These are phyloP conservation scores for Cossypha heuglini DNA, from an alignment of 2,797 vertebrate species.

Conservation along the genomic window DNA sequence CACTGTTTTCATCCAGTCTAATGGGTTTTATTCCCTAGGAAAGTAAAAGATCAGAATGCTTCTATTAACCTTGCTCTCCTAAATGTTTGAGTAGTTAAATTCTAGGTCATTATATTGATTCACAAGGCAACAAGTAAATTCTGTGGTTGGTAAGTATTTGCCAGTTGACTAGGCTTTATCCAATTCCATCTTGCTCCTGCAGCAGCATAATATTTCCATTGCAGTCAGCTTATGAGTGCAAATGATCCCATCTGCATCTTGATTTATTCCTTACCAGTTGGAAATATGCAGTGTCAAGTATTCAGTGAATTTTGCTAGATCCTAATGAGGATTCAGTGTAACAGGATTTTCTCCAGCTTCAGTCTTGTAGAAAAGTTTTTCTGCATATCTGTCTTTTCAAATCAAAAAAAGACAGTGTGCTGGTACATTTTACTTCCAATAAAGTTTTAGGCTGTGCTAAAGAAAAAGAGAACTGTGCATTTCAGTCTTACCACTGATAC, in stretches of 20 bases:
- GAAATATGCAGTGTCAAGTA: slow-evolving; percentile 59
- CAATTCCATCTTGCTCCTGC: slow-evolving; percentile 17
- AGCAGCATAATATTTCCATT: slow-evolving; percentile 56
- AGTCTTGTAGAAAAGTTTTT: slow-evolving; percentile 49
- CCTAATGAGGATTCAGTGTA: slow-evolving; percentile 58
- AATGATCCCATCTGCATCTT: slow-evolving; percentile 63
- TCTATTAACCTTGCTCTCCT: slow-evolving; percentile 51
- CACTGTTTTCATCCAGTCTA: slow-evolving; percentile 14
- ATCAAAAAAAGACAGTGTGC: slow-evolving; percentile 12
- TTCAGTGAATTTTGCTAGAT: slow-evolving; percentile 60
- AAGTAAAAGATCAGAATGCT: slow-evolving; percentile 42
- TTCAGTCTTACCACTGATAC: not conserved
- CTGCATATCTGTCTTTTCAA: slow-evolving; percentile 44
- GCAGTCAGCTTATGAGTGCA: slow-evolving; percentile 56
- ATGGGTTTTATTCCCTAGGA: slow-evolving; percentile 22
- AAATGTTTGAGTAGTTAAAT: slow-evolving; percentile 50
- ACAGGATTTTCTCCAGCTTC: slow-evolving; percentile 51
- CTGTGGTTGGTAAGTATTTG: slow-evolving; percentile 29
- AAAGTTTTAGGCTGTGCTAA: slow-evolving; percentile 18
- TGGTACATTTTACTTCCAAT: slow-evolving; percentile 5
- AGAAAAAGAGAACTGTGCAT: not conserved
- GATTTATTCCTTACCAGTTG: slow-evolving; percentile 62
- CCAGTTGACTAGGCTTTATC: slow-evolving; percentile 46
- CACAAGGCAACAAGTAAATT: slow-evolving; percentile 40
- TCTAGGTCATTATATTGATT: slow-evolving; percentile 50